Evolutionary conservation across 2,113 vertebrate genomes (phyloP), one percentile per base, ranked within the genome.

Genomic region (Sphyrna mokarran): DNA sequence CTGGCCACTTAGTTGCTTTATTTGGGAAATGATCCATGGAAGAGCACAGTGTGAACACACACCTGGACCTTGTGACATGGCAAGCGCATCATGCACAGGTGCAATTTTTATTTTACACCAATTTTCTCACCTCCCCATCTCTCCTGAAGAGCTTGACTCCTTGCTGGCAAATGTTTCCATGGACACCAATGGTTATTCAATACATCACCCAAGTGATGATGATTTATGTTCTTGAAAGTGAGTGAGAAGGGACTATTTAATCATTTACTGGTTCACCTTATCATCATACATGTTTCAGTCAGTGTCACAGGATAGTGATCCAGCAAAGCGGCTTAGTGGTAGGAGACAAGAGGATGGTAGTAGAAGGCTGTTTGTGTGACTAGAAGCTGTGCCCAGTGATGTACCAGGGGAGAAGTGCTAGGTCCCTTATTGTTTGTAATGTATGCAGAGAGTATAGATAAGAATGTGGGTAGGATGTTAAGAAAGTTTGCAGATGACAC

Each of bases 61-160:
- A 23, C 66, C 93, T 95, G 93, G 37, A 95, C n/a, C 37, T 72
- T 68, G 18, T 95, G 93, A 72, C 37, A 10, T 95, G 68, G 5
- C 43, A 95, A 40, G 68, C 18, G 8, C 26, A 93, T 68, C 8
- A 66, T 66, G 33, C 89, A 93, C 37, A 16, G 1, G 14, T 93
- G 33, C 40, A 14, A 93, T 16, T 93, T 93, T 66, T 37, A 37
- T n/a, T 93, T 93, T 66, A 66, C 89, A 68, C 61, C 61, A 66
- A 66, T 68, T 37, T 93, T 66, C 89, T 93, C 89, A 93, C 89
- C 61, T 40, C 89, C n/a, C 61, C 58, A 93, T 93, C 33, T 93
- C 89, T 22, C 89, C 33, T 93, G 89, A 37, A 7, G 29, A 66
- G 33, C 66, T 93, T 66, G n/a, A 66, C 61, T 37, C 61, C 61